Base-by-base conservation (phyloP, 1,140 invertebrate genomes). In the Ostrea edulis region DNA sequence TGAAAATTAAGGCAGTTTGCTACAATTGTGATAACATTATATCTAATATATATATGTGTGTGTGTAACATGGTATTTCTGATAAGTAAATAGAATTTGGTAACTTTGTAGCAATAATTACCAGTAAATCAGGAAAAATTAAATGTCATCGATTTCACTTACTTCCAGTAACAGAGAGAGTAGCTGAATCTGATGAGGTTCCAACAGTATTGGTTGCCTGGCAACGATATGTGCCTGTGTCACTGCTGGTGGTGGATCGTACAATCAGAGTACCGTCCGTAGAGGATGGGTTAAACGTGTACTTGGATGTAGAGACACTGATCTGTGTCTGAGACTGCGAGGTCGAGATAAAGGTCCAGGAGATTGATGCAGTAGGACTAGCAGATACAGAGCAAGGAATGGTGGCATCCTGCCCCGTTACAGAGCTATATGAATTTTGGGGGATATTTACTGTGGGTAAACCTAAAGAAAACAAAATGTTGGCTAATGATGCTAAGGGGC, bases 361-460 rank as follows among this genome's bases (percentile, higher is more conserved):
- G 0, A 88, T 84, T n/a, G 55, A 25, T 14, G 86, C 52, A 11
- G 52, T n/a, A 20, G 82, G 82, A 9, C 8, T 53, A 35, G 82
- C 44, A 8, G 82, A 65, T 29, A 89, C 88, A 17, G 88, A 86
- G 54, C 88, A 89, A 8, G 55, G 65, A 11, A 89, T 62, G 8
- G 51, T 53, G 44, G 85, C 54, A 20, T 82, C 52, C n/a, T 84
- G 68, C 5, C 88, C 88, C 35, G 54, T 71, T 35, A 81, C 84
- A 0, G 84, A 65, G 20, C 77, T 82, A 54, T 89, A 89, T n/a
- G 86, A 85, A 17, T 82, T 25, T 25, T 84, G 86, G 20, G 65
- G 44, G 8, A 89, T 71, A n/a, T 82, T 89, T 29, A 89, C 88
- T 8, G 82, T 62, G 8, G 86, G 82, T 4, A 87, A 62, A 54